Evolutionary conservation across 2,797 vertebrate species (phyloP), one percentile per base, ranked within the genome.

Genomic region (Mallotus villosus): DNA sequence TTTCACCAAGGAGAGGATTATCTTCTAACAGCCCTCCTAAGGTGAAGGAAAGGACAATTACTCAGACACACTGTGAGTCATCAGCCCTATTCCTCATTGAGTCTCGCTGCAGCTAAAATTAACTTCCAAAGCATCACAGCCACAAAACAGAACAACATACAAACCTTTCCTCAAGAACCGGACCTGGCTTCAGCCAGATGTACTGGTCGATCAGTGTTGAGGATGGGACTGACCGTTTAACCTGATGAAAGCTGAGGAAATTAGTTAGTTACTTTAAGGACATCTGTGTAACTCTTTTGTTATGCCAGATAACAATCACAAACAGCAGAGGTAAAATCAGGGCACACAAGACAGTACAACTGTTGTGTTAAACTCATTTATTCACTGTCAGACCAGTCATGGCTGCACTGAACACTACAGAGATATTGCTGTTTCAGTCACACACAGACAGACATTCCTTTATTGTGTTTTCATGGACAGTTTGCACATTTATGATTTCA

Each of bases 401-500:
- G 41, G 55, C 59, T 63, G 66, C 21, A 46, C 46, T 63, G 61
- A 11, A 34, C 29, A 24, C 74, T 77, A 90, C 34, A 83, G 68
- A 60, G 65, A 12, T 82, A 85, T 84, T 78, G 83, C 70, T 59
- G 73, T 88, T 92, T 88, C 86, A 89, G 87, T 88, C 88, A 90
- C 85, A 86, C 78, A 91, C 83, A 90, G 76, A 90, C 84, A 89
- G 86, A 88, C 82, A 73, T 86, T 88, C 85, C 79, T 88, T 91
- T 92, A 89, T 88, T 90, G 87, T 89, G 89, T 89, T 83, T 81
- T 88, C 89, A 88, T 91, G 80, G 85, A 92, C 86, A 91, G 85
- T 90, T 88, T 90, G 83, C 83, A 91, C 90, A 91, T 89, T 86
- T 79, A 88, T 88, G 84, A 82, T 79, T 87, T 77, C 85, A 85